Base-by-base conservation (phyloP, 1,140 invertebrate genomes). In the Andricus grossulariae region DNA sequence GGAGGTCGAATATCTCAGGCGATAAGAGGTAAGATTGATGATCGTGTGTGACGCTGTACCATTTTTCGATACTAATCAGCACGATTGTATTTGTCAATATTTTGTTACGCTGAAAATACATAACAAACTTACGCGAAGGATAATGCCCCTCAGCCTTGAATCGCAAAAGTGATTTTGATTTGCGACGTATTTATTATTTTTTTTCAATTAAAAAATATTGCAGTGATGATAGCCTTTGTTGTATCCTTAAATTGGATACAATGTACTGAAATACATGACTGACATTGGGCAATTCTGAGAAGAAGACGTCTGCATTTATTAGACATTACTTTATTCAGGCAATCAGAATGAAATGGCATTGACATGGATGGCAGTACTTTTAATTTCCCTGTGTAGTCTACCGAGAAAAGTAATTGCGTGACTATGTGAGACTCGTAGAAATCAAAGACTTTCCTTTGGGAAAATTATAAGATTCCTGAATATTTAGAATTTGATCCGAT, bases 331-430 rank as follows among this genome's bases (percentile, higher is more conserved):
- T n/a, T 39, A 66, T 66, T 66, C 45, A 66, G 60, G 32, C 4
- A 15, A 66, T 66, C 25, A 39, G 13, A 60, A 60, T 60, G 16
- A 60, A 66, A 39, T n/a, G 60, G 21, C 60, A 66, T 66, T 25
- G 60, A 66, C 21, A 32, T 66, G 4, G 39, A 66, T 25, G 60
- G 45, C 60, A 66, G 45, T 66, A 39, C 60, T 66, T 66, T 66
- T 66, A 66, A 66, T 66, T 66, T 66, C 60, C 15, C 60, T 66
- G 60, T n/a, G 60, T 66, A 66, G 25, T 16, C 13, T 66, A 66
- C 60, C 60, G 60, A 66, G 60, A 66, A 66, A 66, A 66, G 21
- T 66, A 66, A 66, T 66, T 66, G 60, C 60, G 60, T 66, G 60
- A 39, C 60, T 66, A 7, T 55, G n/a, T 4, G 25, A 66, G 32